Percentiles rank a stretch among this genome's conserved stretches.
phyloP scores from a whole-genome alignment of 2,113 vertebrate species.

The Lipophrys pholis region DNA sequence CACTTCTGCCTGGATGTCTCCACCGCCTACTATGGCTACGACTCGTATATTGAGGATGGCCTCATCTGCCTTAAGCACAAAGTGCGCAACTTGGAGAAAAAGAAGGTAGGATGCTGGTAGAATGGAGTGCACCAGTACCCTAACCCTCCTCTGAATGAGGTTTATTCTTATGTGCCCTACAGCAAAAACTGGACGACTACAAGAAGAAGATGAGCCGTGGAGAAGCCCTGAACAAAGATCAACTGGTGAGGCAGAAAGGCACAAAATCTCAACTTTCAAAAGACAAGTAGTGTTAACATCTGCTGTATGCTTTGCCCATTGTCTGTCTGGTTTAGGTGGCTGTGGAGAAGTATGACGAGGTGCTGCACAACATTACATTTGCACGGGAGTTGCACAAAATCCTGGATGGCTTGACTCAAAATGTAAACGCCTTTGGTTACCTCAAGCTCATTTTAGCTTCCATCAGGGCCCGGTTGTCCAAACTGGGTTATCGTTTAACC shows the following conservation, averaged over 20 bases:
- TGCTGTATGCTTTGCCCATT: neutral
- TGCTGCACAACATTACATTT: slow-evolving; percentile 92
- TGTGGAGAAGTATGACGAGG: slow-evolving; percentile 93
- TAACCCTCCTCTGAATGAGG: too few relatives aligned
- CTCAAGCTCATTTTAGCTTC: too few relatives aligned
- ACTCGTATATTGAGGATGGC: slow-evolving; percentile 93
- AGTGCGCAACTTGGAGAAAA: slow-evolving; percentile 97
- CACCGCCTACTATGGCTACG: slow-evolving; percentile 89
- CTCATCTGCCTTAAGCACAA: slow-evolving; percentile 98
- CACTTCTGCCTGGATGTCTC: slow-evolving; percentile 80
- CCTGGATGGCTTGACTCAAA: slow-evolving; percentile 90
- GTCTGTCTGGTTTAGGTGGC: slow-evolving; percentile 82
- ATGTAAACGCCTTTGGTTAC: slow-evolving; percentile 77
- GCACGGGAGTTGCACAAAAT: slow-evolving; percentile 95
- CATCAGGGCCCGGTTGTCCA: too few relatives aligned
- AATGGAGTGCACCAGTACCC: too few relatives aligned
- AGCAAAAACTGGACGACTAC: slow-evolving; percentile 91
- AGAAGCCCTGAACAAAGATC: slow-evolving; percentile 87
- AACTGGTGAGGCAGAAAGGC: slow-evolving; percentile 77
- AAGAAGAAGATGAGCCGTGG: slow-evolving; percentile 84
- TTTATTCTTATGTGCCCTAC: slow-evolving; percentile 10
- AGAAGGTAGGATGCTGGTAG: slow-evolving; percentile 85
- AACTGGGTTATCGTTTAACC: too few relatives aligned
- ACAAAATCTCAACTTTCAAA: neutral
- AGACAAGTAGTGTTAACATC: neutral